Percentiles rank a stretch among this genome's conserved stretches.
phyloP scores from a whole-genome alignment of 2,888 invertebrate genomes.

The Sphaerophoria taeniata region DNA sequence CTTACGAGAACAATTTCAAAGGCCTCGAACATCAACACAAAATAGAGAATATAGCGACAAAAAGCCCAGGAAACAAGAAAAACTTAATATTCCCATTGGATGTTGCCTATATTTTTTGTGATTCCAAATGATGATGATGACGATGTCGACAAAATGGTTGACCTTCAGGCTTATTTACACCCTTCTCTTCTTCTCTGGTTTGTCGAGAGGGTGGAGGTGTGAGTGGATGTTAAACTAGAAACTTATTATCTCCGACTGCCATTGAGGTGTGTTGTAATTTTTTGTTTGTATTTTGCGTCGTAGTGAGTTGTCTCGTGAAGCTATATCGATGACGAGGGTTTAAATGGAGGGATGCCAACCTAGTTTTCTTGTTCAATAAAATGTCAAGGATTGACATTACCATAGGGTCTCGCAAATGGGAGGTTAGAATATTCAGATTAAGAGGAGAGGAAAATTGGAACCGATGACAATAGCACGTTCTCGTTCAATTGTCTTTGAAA shows the following conservation, averaged over 20 bases:
- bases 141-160: background rate
- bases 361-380: constrained; percentile 34
- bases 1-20: constrained; percentile 5
- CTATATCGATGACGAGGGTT: constrained; percentile 24
- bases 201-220: too few relatives aligned
- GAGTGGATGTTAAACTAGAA: constrained; percentile 26
- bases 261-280: constrained; percentile 57
- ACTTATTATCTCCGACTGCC: constrained; percentile 42
- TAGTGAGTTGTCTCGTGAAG: background rate
- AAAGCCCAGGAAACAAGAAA: background rate
- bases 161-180: constrained; percentile 35
- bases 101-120: background rate
- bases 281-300: background rate
- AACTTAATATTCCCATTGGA: constrained; percentile 21
- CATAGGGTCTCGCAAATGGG: constrained; percentile 5
- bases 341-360: constrained; percentile 21
- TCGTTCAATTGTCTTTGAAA: constrained; percentile 60
- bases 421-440: background rate
- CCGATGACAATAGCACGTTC: constrained; percentile 38
- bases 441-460: background rate
- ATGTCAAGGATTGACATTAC: constrained; percentile 33
- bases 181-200: background rate
- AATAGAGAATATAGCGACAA: background rate
- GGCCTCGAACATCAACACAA: background rate
- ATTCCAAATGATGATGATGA: constrained; percentile 6